Percentiles rank a stretch among this genome's conserved stretches.
phyloP scores from a whole-genome alignment of 2,797 vertebrate species.

The Euphonia xanthogaster region DNA sequence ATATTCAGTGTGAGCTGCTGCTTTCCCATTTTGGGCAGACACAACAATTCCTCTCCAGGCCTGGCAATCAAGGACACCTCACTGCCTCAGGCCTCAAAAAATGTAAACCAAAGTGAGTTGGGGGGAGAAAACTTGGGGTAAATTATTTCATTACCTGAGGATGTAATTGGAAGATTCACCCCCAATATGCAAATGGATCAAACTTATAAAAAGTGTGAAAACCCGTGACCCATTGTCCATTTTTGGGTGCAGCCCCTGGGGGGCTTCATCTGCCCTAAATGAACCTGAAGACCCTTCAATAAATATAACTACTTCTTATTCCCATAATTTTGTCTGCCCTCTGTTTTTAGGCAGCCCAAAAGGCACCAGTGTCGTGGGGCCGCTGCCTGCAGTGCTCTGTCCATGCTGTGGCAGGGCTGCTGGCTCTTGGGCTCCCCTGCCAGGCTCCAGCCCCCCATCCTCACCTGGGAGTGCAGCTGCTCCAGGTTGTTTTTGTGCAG shows the following conservation, averaged over 20 bases:
- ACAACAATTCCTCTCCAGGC: background rate
- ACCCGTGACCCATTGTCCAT: rapidly evolving
- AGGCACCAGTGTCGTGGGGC: rapidly evolving
- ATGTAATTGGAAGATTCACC: background rate
- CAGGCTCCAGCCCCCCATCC: background rate
- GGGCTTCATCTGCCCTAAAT: background rate
- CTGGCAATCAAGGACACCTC: background rate
- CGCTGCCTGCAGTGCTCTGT: rapidly evolving
- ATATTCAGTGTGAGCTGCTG: background rate
- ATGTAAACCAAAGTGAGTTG: background rate
- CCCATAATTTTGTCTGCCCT: background rate
- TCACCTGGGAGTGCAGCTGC: background rate
- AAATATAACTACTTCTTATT: background rate
- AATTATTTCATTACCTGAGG: rapidly evolving
- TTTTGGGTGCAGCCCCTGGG: background rate
- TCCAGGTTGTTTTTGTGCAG: background rate
- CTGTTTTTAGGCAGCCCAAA: background rate
- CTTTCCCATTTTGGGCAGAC: background rate
- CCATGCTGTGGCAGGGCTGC: background rate
- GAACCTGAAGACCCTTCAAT: background rate
- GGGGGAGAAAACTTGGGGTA: background rate
- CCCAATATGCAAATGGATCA: background rate
- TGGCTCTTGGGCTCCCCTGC: rapidly evolving
- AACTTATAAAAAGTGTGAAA: background rate
- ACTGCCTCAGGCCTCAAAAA: background rate